Conservation (phyloP, 2,113 vertebrate genomes). For the Pelodiscus sinensis region DNA sequence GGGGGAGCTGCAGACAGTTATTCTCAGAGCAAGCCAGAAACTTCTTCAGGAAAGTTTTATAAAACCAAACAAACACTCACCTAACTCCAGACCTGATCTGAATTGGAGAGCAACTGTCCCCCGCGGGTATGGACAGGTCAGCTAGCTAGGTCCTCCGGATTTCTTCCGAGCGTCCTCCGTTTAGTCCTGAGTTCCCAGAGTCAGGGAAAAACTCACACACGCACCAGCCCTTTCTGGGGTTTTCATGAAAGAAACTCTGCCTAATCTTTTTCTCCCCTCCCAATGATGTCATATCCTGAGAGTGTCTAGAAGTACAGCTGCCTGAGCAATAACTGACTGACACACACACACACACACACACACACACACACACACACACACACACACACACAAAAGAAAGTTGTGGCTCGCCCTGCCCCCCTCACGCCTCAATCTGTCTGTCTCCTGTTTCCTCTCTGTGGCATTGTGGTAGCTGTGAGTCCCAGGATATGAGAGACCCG, state of each 20-base stretch:
- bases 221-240: neutral
- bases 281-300: constrained; percentile 94
- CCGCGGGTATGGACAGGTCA: neutral
- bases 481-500: neutral
- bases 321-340: constrained; percentile 31
- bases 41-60: fast-evolving
- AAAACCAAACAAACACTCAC: neutral
- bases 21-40: neutral
- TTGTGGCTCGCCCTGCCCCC: neutral
- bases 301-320: constrained; percentile 76
- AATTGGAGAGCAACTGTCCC: neutral
- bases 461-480: neutral
- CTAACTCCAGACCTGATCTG: neutral
- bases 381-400: neutral
- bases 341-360: neutral
- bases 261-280: constrained; percentile 68
- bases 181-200: neutral
- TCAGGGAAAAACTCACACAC: neutral
- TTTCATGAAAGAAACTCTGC: constrained; percentile 32
- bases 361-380: too few species aligned
- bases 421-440: neutral
- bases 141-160: neutral
- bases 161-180: too few species aligned
- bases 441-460: neutral
- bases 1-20: neutral